Base-by-base conservation (phyloP, 2,113 vertebrate species). In the Toxotes jaculatrix region DNA sequence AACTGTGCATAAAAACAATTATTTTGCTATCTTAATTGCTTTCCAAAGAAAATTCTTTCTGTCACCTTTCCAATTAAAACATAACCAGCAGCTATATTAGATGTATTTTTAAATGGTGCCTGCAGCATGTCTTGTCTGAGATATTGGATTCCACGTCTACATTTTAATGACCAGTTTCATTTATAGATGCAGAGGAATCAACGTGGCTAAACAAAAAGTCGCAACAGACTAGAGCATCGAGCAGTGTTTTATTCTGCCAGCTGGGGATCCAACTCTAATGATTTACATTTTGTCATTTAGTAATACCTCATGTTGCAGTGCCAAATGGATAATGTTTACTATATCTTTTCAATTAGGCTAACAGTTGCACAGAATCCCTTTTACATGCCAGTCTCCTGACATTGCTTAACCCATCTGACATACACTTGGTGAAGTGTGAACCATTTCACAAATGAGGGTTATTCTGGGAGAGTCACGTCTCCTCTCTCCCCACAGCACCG, bases 1-100 rank as follows among this genome's bases (percentile, higher is more conserved):
- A 90, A 77, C 66, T 21, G 73, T 77, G 85, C 82, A 87, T 86
- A 79, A 88, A 92, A 93, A 88, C 86, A 93, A 91, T 94, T 91
- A 92, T 81, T 59, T 77, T 77, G 82, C 91, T 91, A 94, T 93
- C 92, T 92, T 95, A 95, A 94, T 94, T 94, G 91, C 89, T 93
- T 95, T 92, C 86, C 87, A 90, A 91, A 92, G 90, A 90, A 93
- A 92, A 93, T 80, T 90, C 79, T 89, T 74, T 77, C 81, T 91
- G 90, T 90, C 93, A 93, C 93, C 84, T 95, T 95, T 93, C 91
- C 93, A 95, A 95, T 95, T 95, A 94, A 95, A 94, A 93, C 77
- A 87, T 87, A 84, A 86, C 88, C 93, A 83, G 71, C 62, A 89
- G 93, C 86, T 74, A 93, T 86, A 83, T 85, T 61, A 77, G 84